phyloP scores from a whole-genome alignment of 1,140 invertebrate species.

The Neomicropteryx cornuta region DNA sequence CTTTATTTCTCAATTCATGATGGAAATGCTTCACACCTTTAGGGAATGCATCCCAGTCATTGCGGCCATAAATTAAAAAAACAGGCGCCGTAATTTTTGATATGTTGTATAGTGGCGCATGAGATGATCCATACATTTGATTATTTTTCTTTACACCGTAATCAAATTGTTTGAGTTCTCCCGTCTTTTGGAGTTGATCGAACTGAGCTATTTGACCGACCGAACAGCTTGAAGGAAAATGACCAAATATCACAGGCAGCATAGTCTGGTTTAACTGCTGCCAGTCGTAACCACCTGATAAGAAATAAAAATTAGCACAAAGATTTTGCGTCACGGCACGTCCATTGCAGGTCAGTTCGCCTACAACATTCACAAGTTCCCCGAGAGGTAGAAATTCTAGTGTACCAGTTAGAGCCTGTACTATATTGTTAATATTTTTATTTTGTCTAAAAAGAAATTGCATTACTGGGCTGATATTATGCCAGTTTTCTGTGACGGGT shows the following conservation, averaged over 20 bases:
- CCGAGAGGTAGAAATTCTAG: too few species aligned
- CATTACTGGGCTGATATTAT: conserved; percentile 35
- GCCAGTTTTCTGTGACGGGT: conserved; percentile 42
- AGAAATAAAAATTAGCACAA: not conserved
- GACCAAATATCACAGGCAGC: not conserved
- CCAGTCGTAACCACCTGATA: not conserved
- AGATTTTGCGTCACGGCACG: not conserved
- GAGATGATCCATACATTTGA: conserved; percentile 36
- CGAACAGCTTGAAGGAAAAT: conserved; percentile 38
- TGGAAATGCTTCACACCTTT: conserved; percentile 21
- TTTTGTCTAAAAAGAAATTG: not conserved
- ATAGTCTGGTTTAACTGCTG: not conserved
- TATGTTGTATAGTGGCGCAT: conserved; percentile 45
- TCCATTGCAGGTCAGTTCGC: conserved; percentile 3
- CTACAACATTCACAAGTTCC: too few species aligned
- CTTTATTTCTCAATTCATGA: too few species aligned
- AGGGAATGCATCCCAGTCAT: conserved; percentile 42
- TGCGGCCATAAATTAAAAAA: conserved; percentile 43
- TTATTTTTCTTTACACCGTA: conserved; percentile 39
- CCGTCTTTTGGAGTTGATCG: conserved; percentile 18
- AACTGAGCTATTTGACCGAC: conserved; percentile 41
- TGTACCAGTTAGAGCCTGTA: not conserved
- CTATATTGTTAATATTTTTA: conserved; percentile 2
- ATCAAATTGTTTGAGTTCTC: conserved; percentile 41
- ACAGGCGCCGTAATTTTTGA: conserved; percentile 42